A percentile compares a stretch with the other conserved stretches of the same genome.
Evolutionary conservation across 2,797 vertebrate species (phyloP).

Genomic region (Remorina albescens): DNA sequence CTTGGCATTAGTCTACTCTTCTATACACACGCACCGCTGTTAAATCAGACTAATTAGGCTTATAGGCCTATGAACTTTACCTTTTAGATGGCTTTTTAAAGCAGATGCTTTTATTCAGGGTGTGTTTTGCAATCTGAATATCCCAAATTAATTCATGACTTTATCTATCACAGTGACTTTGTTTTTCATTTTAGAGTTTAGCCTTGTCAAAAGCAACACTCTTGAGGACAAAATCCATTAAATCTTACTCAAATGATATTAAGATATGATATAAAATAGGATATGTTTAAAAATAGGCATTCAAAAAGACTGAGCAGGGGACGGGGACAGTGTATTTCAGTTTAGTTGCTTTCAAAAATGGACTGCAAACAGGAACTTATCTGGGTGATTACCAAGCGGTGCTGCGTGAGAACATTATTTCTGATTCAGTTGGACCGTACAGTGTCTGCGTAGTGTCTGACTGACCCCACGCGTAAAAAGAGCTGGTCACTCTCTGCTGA

Average conservation of each 20-base stretch:
- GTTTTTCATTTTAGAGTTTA: not conserved
- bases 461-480: no score
- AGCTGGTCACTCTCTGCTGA: no score
- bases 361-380: no score
- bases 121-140: not conserved
- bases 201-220: constrained; percentile 11
- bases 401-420: no score
- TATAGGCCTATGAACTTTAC: constrained; percentile 44
- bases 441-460: no score
- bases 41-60: constrained; percentile 54
- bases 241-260: no score
- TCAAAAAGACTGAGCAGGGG: no score
- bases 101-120: not conserved
- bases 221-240: not conserved
- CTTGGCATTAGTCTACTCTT: constrained; percentile 37
- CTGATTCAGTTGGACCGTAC: no score
- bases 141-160: constrained; percentile 9
- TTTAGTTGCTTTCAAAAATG: not conserved
- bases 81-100: constrained; percentile 35
- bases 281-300: no score
- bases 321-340: no score
- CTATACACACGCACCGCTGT: constrained; percentile 31
- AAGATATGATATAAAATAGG: no score
- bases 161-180: constrained; percentile 1
- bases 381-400: no score